phyloP scores from a whole-genome alignment of 2,113 vertebrate genomes.

The Tragelaphus strepsiceros region DNA sequence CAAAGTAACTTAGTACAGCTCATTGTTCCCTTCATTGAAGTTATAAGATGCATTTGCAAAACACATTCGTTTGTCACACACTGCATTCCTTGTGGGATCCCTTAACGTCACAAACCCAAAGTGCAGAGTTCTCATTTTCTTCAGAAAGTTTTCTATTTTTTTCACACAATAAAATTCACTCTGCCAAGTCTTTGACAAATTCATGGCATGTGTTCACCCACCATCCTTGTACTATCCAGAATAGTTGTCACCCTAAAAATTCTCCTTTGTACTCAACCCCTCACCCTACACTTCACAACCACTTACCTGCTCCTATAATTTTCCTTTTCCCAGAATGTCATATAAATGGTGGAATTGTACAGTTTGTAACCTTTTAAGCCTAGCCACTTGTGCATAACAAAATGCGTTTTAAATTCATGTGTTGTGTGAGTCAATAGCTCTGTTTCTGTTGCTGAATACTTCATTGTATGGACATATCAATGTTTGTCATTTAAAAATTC shows the following conservation, averaged over 20 bases:
- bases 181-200: not conserved
- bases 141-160: not conserved
- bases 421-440: not conserved
- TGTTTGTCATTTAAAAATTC: not conserved
- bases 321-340: not conserved
- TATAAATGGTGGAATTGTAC: not conserved
- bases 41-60: not conserved
- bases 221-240: not conserved
- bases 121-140: not conserved
- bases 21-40: not conserved
- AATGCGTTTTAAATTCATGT: not conserved
- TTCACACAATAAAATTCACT: not conserved
- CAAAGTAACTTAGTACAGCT: not conserved
- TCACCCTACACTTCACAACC: not conserved
- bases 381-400: not conserved
- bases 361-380: not conserved
- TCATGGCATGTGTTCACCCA: not conserved
- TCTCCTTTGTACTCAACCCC: not conserved
- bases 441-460: not conserved
- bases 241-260: not conserved
- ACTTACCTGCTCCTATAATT: not conserved
- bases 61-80: not conserved
- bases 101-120: not conserved
- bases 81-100: not conserved
- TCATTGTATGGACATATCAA: not conserved